Evolutionary conservation across 2,888 invertebrate genomes (phyloP), one percentile per base, ranked within the genome.

Genomic region (Pomacea canaliculata): DNA sequence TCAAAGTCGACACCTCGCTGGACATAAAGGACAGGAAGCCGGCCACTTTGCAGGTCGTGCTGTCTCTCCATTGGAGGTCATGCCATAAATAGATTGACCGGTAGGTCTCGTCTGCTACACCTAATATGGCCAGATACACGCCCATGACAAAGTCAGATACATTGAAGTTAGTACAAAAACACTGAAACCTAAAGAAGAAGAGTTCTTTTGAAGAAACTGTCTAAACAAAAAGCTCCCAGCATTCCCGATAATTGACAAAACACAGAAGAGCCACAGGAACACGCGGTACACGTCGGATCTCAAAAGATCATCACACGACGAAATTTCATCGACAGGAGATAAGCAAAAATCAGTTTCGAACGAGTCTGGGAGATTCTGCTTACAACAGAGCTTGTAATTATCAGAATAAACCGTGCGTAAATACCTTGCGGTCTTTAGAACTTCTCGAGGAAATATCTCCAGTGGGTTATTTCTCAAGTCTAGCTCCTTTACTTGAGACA

Each of bases 1-100:
- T 92, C 78, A 93, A 86, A 2, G 93, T 93, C 0, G 94, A 94
- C 7, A 93, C 93, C 86, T 94, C 93, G 77, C 93, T 93, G 76
- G 93, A 93, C 48, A 85, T 23, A 3, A 83, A 78, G 2, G 83
- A 79, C 19, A 84, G 56, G 37, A 81, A 76, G 18, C 86, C 86
- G 4, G 85, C 83, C 69, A 85, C 3, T 46, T 78, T 76, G 70
- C 86, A 86, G 9, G 71, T 68, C 7, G 46, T n/a, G n/a, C 84
- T 83, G 66, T 76, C 70, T 60, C 82, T 78, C 86, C 86, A 86
- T 1, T 76, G 7, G 19, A 73, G 67, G 19, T 83, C 84, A 65
- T 82, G 79, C 82, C 81, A 81, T 12, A 81, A 76, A 73, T 86
- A 86, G 12, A 69, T 69, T 8, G 81, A 83, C 9, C 79, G 65